A percentile compares a stretch with the other conserved stretches of the same genome.
Conservation (phyloP, 2,113 vertebrate species). For the Lophochroa leadbeateri region DNA sequence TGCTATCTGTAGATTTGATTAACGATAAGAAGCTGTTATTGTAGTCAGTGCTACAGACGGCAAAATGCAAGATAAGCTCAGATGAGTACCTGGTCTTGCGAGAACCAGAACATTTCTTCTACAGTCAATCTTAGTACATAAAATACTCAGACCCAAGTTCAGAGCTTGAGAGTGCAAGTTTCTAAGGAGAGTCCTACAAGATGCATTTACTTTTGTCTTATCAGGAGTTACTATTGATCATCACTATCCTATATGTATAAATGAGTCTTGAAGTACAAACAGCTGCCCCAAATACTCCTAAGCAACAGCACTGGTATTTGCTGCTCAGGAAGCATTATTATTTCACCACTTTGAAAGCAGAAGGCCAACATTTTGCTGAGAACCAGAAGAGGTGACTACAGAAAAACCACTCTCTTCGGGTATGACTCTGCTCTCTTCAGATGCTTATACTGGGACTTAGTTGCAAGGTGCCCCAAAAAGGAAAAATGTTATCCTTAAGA, state of each 20-base stretch:
- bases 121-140: neutral
- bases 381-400: neutral
- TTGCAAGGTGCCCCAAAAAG: neutral
- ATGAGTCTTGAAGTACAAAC: neutral
- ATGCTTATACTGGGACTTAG: neutral
- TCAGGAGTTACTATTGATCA: neutral
- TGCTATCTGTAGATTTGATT: slow-evolving; percentile 4
- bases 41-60: neutral
- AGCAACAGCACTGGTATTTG: neutral
- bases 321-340: neutral
- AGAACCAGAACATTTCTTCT: neutral
- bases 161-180: neutral
- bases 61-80: neutral
- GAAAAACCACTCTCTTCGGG: neutral
- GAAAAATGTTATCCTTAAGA: neutral
- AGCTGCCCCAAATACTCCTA: neutral
- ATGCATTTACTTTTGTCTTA: neutral
- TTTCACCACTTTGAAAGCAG: neutral
- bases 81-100: neutral
- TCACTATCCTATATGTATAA: neutral
- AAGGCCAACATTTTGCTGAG: neutral
- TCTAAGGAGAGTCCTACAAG: neutral
- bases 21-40: neutral
- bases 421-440: neutral
- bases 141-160: neutral